Evolutionary conservation across 2,888 invertebrate genomes (phyloP).

Genomic region (Capitulum mitella): DNA sequence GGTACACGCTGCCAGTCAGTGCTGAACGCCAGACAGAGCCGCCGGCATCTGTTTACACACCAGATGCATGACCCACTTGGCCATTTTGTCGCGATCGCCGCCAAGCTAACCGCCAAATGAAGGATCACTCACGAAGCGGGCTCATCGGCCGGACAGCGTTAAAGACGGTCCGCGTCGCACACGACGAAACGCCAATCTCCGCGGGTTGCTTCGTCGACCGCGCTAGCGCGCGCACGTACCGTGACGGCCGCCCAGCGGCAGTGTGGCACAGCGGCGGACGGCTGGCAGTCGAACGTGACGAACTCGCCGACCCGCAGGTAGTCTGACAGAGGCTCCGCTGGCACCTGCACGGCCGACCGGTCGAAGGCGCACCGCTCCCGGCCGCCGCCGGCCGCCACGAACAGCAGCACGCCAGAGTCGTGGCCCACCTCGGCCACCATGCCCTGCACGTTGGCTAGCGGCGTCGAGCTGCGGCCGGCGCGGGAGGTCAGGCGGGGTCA

Average conservation of each 20-base stretch:
- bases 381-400: background rate
- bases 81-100: background rate
- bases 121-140: background rate
- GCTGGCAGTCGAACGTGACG: background rate
- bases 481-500: too few species aligned
- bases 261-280: background rate
- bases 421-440: background rate
- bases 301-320: background rate
- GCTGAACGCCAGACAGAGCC: background rate
- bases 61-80: background rate
- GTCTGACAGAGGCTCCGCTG: background rate
- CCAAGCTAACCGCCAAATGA: background rate
- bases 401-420: background rate
- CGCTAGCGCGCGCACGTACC: too few species aligned
- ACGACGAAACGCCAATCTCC: background rate
- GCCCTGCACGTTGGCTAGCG: background rate
- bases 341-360: background rate
- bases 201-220: background rate
- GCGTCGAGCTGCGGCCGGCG: too few species aligned
- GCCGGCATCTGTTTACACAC: background rate
- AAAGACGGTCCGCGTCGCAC: too few species aligned
- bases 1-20: background rate
- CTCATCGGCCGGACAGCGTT: background rate
- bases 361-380: constrained; percentile 1
- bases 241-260: background rate